Evolutionary conservation across 2,888 invertebrate genomes (phyloP).

Genomic region (Cepaea hortensis): DNA sequence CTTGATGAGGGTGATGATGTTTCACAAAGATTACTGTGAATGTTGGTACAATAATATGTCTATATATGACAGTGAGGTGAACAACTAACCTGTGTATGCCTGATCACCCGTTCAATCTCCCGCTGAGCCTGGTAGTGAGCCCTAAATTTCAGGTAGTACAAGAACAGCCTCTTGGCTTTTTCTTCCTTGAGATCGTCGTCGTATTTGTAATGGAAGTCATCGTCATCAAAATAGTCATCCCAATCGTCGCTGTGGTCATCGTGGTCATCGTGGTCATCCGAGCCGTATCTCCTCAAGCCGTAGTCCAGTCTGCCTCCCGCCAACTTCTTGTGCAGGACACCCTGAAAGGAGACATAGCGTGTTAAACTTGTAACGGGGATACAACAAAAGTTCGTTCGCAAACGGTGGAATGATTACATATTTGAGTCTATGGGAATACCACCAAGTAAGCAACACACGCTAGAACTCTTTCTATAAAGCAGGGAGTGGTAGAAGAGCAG

Average conservation of each 20-base stretch:
- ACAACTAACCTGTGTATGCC: constrained; percentile 6
- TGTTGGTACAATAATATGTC: neutral
- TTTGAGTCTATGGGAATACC: too few species aligned
- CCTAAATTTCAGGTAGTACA: constrained; percentile 25
- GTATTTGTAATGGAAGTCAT: neutral
- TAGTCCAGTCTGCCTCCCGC: neutral
- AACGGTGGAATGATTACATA: too few species aligned
- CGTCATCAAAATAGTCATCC: neutral
- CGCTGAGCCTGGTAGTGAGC: constrained; percentile 20
- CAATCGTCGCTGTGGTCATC: neutral
- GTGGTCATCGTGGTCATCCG: neutral
- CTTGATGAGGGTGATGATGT: too few species aligned
- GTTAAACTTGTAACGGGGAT: neutral
- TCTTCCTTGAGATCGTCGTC: constrained; percentile 12
- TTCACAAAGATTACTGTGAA: too few species aligned
- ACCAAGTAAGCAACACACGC: too few species aligned
- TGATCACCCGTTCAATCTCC: neutral
- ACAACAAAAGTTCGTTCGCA: neutral
- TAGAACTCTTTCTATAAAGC: too few species aligned
- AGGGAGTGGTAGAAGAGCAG: too few species aligned
- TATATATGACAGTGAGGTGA: neutral
- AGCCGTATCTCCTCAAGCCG: neutral
- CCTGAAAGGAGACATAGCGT: neutral
- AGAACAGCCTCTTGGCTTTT: constrained; percentile 21
- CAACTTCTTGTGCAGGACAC: neutral